Conservation (phyloP, 2,888 invertebrate genomes). For the Drepanosiphum platanoidis region DNA sequence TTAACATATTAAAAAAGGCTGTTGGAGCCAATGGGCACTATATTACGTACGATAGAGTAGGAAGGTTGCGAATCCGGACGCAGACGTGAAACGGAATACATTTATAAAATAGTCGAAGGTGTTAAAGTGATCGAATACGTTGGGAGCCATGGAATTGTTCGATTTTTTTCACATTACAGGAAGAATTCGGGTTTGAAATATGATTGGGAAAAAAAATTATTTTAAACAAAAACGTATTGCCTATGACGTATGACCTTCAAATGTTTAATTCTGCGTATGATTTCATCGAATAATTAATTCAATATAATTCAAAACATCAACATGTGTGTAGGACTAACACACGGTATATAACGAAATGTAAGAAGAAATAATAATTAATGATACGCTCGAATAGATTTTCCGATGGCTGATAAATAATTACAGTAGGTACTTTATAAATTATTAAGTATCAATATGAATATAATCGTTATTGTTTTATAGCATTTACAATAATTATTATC, state of each 20-base stretch:
- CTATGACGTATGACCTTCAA: background rate
- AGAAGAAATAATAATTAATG: background rate
- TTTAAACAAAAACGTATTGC: background rate
- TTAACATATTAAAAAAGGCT: background rate
- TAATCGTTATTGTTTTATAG: too few relatives aligned
- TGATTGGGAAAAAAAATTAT: background rate
- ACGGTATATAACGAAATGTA: background rate
- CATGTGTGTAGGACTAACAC: background rate
- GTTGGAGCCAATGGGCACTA: too few relatives aligned
- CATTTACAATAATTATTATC: background rate
- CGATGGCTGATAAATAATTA: background rate
- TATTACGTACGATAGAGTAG: too few relatives aligned
- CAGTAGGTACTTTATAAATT: too few relatives aligned
- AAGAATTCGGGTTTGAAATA: background rate
- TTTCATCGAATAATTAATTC: background rate
- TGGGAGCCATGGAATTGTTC: too few relatives aligned
- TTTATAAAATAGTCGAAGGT: too few relatives aligned
- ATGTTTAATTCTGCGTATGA: background rate
- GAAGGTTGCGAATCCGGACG: too few relatives aligned
- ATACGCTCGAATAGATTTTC: background rate
- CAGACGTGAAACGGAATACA: too few relatives aligned
- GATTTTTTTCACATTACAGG: background rate
- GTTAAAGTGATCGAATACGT: too few relatives aligned
- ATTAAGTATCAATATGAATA: too few relatives aligned
- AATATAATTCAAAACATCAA: background rate